Conservation (phyloP, 2,888 invertebrate genomes). For the Drosophila quinaria region DNA sequence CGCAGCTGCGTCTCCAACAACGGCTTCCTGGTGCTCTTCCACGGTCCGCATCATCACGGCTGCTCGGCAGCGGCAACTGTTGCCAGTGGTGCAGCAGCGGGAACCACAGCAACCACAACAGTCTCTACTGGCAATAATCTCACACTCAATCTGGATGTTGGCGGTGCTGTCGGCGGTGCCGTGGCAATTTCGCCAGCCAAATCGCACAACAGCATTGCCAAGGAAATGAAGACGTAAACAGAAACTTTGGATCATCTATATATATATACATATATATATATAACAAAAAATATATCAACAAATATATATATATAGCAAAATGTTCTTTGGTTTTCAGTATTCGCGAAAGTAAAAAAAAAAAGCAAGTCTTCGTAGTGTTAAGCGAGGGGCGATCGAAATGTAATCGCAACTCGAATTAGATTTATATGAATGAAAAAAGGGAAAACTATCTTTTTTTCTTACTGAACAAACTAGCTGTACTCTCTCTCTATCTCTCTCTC, state of each 20-base stretch:
- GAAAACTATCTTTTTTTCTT: slow-evolving; percentile 50
- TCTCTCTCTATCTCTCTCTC: slow-evolving; percentile 38
- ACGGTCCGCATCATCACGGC: slow-evolving; percentile 71
- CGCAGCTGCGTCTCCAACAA: slow-evolving; percentile 83
- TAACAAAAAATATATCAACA: background rate
- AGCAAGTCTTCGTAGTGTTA: slow-evolving; percentile 66
- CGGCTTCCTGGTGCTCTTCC: slow-evolving; percentile 85
- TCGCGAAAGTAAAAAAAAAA: slow-evolving; percentile 50
- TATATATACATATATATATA: too few relatives aligned
- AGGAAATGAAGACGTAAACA: slow-evolving; percentile 73
- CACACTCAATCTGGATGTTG: slow-evolving; percentile 69
- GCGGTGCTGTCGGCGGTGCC: slow-evolving; percentile 48
- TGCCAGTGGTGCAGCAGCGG: slow-evolving; percentile 19
- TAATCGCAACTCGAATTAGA: slow-evolving; percentile 47
- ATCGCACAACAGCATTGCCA: slow-evolving; percentile 77
- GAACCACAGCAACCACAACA: slow-evolving; percentile 36
- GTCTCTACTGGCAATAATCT: slow-evolving; percentile 74
- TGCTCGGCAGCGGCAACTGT: slow-evolving; percentile 50
- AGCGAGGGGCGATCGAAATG: slow-evolving; percentile 29
- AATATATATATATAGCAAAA: slow-evolving; percentile 4
- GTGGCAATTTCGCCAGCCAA: slow-evolving; percentile 79
- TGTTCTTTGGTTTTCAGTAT: slow-evolving; percentile 63
- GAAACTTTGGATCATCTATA: slow-evolving; percentile 8
- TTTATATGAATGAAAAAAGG: slow-evolving; percentile 30
- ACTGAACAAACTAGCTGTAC: slow-evolving; percentile 77